These are phyloP conservation scores for Drosophila varians DNA, from an alignment of 1,140 invertebrate genomes.

Conservation along the genomic window DNA sequence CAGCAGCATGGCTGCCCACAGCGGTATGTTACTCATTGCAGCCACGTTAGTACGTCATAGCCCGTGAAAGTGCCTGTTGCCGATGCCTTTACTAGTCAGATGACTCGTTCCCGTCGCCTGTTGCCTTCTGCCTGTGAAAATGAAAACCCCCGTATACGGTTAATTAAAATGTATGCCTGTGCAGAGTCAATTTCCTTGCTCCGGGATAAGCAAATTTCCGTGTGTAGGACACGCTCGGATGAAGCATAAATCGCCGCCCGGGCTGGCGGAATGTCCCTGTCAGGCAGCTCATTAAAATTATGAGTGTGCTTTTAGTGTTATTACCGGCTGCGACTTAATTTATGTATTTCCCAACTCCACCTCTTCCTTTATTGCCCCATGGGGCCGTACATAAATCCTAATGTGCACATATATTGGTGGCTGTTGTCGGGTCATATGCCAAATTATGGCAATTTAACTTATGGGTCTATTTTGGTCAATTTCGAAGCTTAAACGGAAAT, in stretches of 20 bases:
- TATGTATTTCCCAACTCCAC: conserved; percentile 20
- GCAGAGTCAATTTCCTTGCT: conserved; percentile 17
- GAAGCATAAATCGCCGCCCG: conserved; percentile 21
- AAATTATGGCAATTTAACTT: conserved; percentile 17
- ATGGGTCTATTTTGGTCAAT: conserved; percentile 6
- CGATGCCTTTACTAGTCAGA: too few relatives aligned
- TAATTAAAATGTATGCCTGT: conserved; percentile 61
- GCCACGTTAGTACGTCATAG: conserved; percentile 51
- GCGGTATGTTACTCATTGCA: conserved; percentile 68
- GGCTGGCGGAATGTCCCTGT: conserved; percentile 10
- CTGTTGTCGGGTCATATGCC: conserved; percentile 10
- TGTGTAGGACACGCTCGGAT: conserved; percentile 15
- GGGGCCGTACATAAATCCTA: conserved; percentile 20
- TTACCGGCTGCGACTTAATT: conserved; percentile 47
- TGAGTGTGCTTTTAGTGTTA: conserved; percentile 47
- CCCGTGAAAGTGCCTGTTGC: conserved; percentile 17
- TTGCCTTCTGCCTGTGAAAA: conserved; percentile 8
- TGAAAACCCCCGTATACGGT: conserved; percentile 21
- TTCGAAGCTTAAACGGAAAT: background rate
- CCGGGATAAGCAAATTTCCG: conserved; percentile 20
- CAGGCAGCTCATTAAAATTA: conserved; percentile 55
- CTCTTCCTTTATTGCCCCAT: conserved; percentile 19
- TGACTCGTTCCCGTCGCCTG: background rate
- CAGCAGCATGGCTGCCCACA: conserved; percentile 65
- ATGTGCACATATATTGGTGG: conserved; percentile 3